Evolutionary conservation across 2,797 vertebrate species (phyloP).

Genomic region (Pseudochirops cupreus): DNA sequence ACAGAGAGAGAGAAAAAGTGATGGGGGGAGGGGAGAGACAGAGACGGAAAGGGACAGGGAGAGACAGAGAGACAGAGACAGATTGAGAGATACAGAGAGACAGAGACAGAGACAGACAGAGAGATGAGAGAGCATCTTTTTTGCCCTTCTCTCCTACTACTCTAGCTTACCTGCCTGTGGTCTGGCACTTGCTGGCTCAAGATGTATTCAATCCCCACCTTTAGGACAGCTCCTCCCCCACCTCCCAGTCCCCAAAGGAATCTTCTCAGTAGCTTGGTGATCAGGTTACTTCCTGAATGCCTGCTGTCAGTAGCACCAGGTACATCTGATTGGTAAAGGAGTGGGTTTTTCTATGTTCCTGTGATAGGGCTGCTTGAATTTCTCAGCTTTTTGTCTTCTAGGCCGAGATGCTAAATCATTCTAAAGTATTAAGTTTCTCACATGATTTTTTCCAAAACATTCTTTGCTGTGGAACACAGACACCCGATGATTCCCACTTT

Average conservation of each 20-base stretch:
- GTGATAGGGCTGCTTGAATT: conserved; percentile 65
- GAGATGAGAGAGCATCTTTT: neutral
- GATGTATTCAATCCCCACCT: neutral
- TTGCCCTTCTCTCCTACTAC: neutral
- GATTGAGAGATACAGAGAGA: no score
- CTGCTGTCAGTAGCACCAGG: neutral
- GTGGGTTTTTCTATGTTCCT: conserved; percentile 52
- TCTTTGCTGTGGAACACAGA: neutral
- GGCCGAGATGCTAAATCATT: conserved; percentile 31
- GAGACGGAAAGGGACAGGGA: no score
- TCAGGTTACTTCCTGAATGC: neutral
- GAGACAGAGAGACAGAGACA: neutral
- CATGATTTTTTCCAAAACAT: neutral
- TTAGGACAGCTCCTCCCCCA: neutral
- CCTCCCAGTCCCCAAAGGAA: neutral
- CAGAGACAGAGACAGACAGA: neutral
- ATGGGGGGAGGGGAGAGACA: no score
- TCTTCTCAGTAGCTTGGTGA: neutral
- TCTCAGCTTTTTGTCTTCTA: conserved; percentile 58
- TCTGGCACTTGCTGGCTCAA: neutral
- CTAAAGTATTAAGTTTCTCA: neutral
- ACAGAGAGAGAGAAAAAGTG: no score
- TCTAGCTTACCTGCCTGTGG: neutral
- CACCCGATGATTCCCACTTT: neutral
- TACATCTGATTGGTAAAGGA: conserved; percentile 58